phyloP scores from a whole-genome alignment of 1,140 invertebrate genomes.

The Drosophila novamexicana region DNA sequence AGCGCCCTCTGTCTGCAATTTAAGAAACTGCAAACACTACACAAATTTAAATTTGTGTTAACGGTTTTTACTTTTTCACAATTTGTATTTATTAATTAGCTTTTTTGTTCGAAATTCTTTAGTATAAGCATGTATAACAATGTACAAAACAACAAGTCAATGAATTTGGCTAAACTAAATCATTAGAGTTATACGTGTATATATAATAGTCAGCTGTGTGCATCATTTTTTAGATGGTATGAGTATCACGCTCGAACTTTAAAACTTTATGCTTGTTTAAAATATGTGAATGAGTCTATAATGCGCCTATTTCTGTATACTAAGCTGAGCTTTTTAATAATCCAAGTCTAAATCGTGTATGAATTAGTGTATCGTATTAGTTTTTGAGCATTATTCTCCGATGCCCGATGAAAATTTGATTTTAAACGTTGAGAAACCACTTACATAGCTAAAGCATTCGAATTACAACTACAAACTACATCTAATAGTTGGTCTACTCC shows the following conservation, averaged over 20 bases:
- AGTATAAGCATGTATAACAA: constrained; percentile 78
- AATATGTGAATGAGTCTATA: constrained; percentile 28
- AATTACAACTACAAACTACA: constrained; percentile 9
- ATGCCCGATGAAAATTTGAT: constrained; percentile 35
- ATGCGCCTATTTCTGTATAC: constrained; percentile 25
- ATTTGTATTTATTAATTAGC: constrained; percentile 58
- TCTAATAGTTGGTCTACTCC: constrained; percentile 54
- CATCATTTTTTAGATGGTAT: constrained; percentile 35
- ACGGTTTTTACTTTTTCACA: constrained; percentile 27
- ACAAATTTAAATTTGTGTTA: constrained; percentile 7
- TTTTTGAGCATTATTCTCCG: constrained; percentile 35
- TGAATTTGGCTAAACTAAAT: constrained; percentile 78
- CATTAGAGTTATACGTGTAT: constrained; percentile 28
- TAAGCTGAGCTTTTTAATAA: constrained; percentile 69
- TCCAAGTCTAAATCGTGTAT: constrained; percentile 58
- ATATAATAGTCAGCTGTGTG: constrained; percentile 52
- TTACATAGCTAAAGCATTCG: constrained; percentile 35
- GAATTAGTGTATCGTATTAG: constrained; percentile 31
- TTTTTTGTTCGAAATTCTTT: constrained; percentile 33
- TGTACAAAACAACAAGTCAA: constrained; percentile 80
- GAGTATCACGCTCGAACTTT: constrained; percentile 52
- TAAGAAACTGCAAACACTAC: not conserved
- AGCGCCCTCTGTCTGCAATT: constrained; percentile 8
- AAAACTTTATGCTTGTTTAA: constrained; percentile 40
- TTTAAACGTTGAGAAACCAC: constrained; percentile 63